A percentile compares a stretch with the other conserved stretches of the same genome.
Conservation (phyloP, 2,113 vertebrate genomes). For the Rhinopomastus cyanomelas region DNA sequence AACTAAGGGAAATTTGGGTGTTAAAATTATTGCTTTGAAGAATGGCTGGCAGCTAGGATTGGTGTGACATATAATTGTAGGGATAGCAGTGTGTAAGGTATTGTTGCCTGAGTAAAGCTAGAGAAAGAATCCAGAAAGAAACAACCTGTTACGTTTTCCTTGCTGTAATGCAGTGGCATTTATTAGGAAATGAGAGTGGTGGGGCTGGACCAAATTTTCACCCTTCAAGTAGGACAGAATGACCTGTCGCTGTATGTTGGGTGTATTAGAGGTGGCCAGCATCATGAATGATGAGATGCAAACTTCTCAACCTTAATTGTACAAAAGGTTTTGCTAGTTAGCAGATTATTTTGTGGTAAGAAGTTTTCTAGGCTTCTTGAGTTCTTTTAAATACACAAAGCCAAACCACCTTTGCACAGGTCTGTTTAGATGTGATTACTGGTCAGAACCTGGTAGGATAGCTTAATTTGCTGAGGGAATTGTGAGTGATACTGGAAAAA, state of each 20-base stretch:
- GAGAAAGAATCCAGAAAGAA: background rate
- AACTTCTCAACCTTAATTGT: background rate
- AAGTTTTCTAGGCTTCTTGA: background rate
- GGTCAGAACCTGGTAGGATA: background rate
- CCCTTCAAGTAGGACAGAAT: background rate
- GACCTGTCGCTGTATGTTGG: fast-evolving
- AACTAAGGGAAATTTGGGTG: background rate
- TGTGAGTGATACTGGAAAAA: background rate
- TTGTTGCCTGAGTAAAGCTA: background rate
- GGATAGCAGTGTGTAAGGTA: too few species aligned
- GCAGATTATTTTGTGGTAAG: background rate
- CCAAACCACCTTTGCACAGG: background rate
- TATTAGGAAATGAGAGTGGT: background rate
- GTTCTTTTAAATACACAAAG: background rate
- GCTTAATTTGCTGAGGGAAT: background rate
- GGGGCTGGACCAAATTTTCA: background rate
- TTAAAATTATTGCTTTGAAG: background rate
- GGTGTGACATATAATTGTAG: too few species aligned
- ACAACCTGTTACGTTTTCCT: background rate
- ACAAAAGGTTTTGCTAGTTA: background rate
- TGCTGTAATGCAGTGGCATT: background rate
- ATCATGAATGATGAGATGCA: background rate
- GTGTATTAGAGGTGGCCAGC: background rate
- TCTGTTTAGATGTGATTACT: background rate
- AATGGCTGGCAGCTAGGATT: background rate